Base-by-base conservation (phyloP, 2,797 vertebrate genomes). In the Sebastes wilsoni region DNA sequence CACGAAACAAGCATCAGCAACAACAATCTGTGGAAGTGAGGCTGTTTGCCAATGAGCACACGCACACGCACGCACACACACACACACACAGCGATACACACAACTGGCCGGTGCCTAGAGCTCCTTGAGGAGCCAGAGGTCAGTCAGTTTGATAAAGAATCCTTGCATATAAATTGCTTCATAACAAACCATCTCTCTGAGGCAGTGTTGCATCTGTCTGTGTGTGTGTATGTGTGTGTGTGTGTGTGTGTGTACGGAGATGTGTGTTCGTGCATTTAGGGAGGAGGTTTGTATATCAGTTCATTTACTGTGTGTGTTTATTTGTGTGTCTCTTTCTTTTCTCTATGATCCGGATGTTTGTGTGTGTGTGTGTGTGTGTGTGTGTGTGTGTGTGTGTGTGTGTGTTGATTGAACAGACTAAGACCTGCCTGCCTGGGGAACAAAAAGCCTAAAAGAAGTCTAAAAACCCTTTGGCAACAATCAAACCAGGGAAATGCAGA, bases 141-240 rank as follows among this genome's bases (percentile, higher is more conserved):
- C 92, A 88, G 89, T 84, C 88, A 65, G 86, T 90, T 91, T 93
- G 88, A 93, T 92, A 92, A 93, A 93, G 89, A 89, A 89, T 92
- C 88, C 83, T 88, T 93, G 92, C 91, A 94, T 94, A 94, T 93
- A 93, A 94, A 93, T 93, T 93, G 92, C 92, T 94, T 93, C 90
- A 92, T 93, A 93, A 92, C 88, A 91, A 82, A 82, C 34, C 80
- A 81, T 84, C 84, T 88, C 90, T 89, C 90, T 80, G 67, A 91
- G 85, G 88, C 66, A 20, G 67, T 6, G 52, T 55, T 32, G 42
- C 3, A 5, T 59, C 6, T 38, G 52, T 75, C 65, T 76, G 32
- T 71, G 36, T 55, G 77, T 67, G 69, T 66, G 52, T 68, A 61
- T 38, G 66, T 64, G 25, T 12, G 13, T 69, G 65, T 74, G 54